These are phyloP conservation scores for Phrixothrix hirtus DNA, from an alignment of 2,888 invertebrate genomes.

Conservation along the genomic window DNA sequence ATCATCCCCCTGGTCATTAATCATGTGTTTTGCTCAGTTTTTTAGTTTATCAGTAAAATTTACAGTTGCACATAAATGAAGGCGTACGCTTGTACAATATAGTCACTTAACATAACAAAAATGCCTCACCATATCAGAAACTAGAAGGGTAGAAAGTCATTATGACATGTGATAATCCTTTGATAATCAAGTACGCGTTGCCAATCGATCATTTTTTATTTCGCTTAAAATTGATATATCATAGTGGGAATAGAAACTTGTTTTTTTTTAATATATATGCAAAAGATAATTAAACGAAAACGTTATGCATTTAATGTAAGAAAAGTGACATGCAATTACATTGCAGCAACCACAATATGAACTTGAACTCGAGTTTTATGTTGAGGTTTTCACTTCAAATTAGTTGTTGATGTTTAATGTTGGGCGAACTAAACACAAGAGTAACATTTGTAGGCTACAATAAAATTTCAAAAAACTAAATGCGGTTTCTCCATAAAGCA, in stretches of 20 bases:
- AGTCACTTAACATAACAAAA: conserved; percentile 53
- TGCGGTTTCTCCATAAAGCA: conserved; percentile 18
- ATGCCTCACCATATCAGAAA: conserved; percentile 27
- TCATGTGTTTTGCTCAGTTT: conserved; percentile 34
- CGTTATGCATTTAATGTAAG: background rate
- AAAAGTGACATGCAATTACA: background rate
- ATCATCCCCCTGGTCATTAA: conserved; percentile 30
- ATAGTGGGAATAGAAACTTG: conserved; percentile 35
- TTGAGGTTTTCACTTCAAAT: background rate
- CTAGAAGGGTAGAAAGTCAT: conserved; percentile 37
- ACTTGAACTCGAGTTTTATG: conserved; percentile 3
- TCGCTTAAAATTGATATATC: conserved; percentile 53
- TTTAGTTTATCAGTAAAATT: conserved; percentile 32
- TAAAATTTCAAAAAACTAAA: conserved; percentile 4
- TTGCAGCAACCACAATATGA: conserved; percentile 12
- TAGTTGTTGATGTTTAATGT: conserved; percentile 1
- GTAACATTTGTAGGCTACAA: conserved; percentile 1
- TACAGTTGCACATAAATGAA: conserved; percentile 45
- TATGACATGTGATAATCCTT: conserved; percentile 52
- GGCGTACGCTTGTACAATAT: conserved; percentile 43
- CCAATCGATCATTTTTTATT: conserved; percentile 56
- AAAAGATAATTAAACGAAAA: background rate
- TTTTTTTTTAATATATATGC: conserved; percentile 4
- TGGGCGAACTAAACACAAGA: conserved; percentile 7
- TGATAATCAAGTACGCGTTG: conserved; percentile 54